These are phyloP conservation scores for rabbit (Oryctolagus cuniculus) DNA, from an alignment of 2,113 vertebrate genomes.

Conservation along the genomic window mOryCun1.1 NC_091445.1:96685001-96685500, in stretches of 20 bases:
- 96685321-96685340: neutral
- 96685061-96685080: too few relatives aligned
- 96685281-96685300: too few relatives aligned
- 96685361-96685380: neutral
- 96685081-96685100: too few relatives aligned
- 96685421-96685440: neutral
- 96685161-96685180: neutral
- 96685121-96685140: neutral
- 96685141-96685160: neutral
- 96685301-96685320: neutral
- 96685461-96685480: too few relatives aligned
- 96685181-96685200: too few relatives aligned
- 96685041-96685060: too few relatives aligned
- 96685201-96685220: too few relatives aligned
- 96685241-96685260: neutral
- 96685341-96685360: accelerated
- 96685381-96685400: neutral
- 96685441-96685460: neutral
- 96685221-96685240: neutral
- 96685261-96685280: neutral
- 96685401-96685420: too few relatives aligned
- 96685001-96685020: too few relatives aligned
- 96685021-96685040: too few relatives aligned
- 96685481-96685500: too few relatives aligned
- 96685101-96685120: neutral